Evolutionary conservation across 2,797 vertebrate genomes (phyloP).

Genomic region (Enteromius viviparus): DNA sequence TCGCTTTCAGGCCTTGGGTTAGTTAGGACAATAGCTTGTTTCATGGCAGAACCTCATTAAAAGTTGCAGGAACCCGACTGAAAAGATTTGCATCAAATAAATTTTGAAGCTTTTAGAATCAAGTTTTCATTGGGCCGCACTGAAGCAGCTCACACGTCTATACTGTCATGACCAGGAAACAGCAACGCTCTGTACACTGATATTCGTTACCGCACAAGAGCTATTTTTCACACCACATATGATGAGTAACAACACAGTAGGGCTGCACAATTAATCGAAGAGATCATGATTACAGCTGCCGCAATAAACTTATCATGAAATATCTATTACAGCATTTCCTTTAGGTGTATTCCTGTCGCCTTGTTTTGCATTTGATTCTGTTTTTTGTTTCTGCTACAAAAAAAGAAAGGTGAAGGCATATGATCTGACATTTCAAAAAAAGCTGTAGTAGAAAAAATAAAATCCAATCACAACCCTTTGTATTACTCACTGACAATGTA

Average conservation of each 20-base stretch:
- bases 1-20: conserved; percentile 57
- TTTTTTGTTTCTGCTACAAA: not conserved
- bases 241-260: conserved; percentile 39
- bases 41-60: conserved; percentile 72
- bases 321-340: not conserved
- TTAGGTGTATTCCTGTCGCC: too few species aligned
- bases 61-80: not conserved
- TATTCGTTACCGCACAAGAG: conserved; percentile 8
- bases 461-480: not conserved
- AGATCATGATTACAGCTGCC: not conserved
- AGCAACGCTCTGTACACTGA: conserved; percentile 29
- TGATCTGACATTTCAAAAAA: not conserved
- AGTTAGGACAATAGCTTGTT: conserved; percentile 63
- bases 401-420: not conserved
- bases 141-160: conserved; percentile 1
- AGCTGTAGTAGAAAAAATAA: not conserved
- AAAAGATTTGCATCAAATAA: conserved; percentile 69
- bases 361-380: not conserved
- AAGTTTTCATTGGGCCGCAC: not conserved
- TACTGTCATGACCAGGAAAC: conserved; percentile 53
- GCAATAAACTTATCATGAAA: not conserved
- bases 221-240: conserved; percentile 43
- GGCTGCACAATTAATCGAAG: conserved; percentile 36
- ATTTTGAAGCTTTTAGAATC: conserved; percentile 6
- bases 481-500: not conserved